Evolutionary conservation across 2,888 invertebrate genomes (phyloP).

Genomic region (Pterostichus niger): DNA sequence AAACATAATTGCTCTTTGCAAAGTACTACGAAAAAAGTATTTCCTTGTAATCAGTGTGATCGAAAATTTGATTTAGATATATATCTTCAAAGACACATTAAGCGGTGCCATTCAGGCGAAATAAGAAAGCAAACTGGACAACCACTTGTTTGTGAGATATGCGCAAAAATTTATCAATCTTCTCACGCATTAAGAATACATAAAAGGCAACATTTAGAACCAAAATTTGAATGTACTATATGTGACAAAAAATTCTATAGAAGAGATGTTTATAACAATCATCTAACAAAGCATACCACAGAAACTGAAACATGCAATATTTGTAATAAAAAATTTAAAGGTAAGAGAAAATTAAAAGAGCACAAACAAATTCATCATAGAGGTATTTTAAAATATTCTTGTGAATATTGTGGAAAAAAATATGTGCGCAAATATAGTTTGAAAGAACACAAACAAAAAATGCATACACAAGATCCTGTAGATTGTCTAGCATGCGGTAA

Average conservation of each 20-base stretch:
- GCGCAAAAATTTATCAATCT: constrained; percentile 77
- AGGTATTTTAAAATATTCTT: neutral
- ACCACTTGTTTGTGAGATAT: constrained; percentile 76
- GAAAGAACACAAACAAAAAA: constrained; percentile 68
- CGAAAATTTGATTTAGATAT: constrained; percentile 71
- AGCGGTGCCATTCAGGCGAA: constrained; percentile 68
- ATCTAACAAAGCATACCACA: constrained; percentile 68
- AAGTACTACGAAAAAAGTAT: constrained; percentile 69
- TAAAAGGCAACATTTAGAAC: constrained; percentile 74
- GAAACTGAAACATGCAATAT: constrained; percentile 67
- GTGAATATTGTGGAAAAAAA: constrained; percentile 22
- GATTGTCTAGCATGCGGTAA: constrained; percentile 71
- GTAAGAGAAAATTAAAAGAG: constrained; percentile 68
- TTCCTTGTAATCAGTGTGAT: constrained; percentile 71
- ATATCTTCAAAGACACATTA: constrained; percentile 72
- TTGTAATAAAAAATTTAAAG: constrained; percentile 70
- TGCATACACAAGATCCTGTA: constrained; percentile 47
- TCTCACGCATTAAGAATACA: constrained; percentile 76
- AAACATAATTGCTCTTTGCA: constrained; percentile 72
- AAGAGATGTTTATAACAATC: constrained; percentile 68
- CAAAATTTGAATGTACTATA: constrained; percentile 68
- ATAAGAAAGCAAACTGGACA: constrained; percentile 64
- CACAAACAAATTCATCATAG: constrained; percentile 67
- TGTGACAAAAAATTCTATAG: constrained; percentile 71
- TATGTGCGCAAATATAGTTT: constrained; percentile 9